phyloP scores from a whole-genome alignment of 1,140 invertebrate species.

The Papilio aristodemus region DNA sequence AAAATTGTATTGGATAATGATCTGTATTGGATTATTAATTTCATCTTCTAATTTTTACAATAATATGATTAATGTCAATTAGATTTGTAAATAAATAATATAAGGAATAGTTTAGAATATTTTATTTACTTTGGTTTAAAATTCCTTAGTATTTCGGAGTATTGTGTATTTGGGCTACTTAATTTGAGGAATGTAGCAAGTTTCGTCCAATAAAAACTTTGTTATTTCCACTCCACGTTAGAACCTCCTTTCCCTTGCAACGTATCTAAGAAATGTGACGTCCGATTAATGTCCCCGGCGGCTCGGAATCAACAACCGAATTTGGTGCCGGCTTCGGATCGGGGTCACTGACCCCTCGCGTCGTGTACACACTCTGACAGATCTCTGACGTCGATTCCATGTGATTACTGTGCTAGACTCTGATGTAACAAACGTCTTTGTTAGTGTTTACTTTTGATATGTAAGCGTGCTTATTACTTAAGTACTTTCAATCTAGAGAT shows the following conservation, averaged over 20 bases:
- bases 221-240: slow-evolving; percentile 26
- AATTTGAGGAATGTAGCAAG: slow-evolving; percentile 13
- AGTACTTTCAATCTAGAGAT: background rate
- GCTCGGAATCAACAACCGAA: slow-evolving; percentile 57
- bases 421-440: background rate
- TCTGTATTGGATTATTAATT: too few species aligned
- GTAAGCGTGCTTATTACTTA: background rate
- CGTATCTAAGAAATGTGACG: slow-evolving; percentile 52
- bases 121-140: background rate
- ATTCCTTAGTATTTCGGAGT: background rate
- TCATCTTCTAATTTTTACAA: too few species aligned
- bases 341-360: slow-evolving; percentile 59
- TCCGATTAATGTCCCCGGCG: slow-evolving; percentile 68
- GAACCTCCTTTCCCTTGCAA: slow-evolving; percentile 5
- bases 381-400: slow-evolving; percentile 54
- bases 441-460: background rate
- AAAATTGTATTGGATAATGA: too few species aligned
- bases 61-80: too few species aligned
- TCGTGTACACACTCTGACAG: slow-evolving; percentile 52
- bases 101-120: background rate
- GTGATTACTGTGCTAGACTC: slow-evolving; percentile 41
- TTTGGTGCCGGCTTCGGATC: slow-evolving; percentile 61
- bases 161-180: background rate
- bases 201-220: slow-evolving; percentile 25
- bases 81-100: too few species aligned